A percentile compares a stretch with the other conserved stretches of the same genome.
phyloP scores from a whole-genome alignment of 1,140 invertebrate species.

The Brachionus angularis region DNA sequence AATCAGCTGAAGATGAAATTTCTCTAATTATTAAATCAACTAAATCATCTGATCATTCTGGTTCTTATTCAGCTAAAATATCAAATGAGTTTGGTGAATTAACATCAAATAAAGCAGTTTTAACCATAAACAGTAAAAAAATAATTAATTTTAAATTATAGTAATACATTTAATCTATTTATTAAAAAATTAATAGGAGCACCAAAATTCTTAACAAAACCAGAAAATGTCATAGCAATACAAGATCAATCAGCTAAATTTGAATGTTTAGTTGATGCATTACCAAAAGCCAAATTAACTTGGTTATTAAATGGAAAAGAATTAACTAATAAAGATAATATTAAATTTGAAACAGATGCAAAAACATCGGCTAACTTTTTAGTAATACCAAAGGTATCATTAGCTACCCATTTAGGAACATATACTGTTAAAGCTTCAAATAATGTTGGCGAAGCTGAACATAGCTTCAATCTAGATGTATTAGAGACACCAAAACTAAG shows the following conservation, averaged over 20 bases:
- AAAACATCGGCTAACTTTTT: not conserved
- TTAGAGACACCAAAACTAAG: not conserved
- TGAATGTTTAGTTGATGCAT: constrained; percentile 84
- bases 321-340: constrained; percentile 49
- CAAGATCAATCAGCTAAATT: constrained; percentile 58
- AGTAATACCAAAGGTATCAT: not conserved
- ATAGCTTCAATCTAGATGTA: no score
- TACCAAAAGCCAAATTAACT: constrained; percentile 75
- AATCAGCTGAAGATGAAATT: not conserved
- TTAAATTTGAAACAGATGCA: not conserved
- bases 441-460: not conserved
- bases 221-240: not conserved
- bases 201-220: not conserved
- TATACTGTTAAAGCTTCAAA: not conserved
- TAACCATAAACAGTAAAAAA: not conserved
- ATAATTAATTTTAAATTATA: not conserved
- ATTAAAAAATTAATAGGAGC: no score
- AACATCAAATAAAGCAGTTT: not conserved
- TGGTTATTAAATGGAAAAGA: constrained; percentile 81
- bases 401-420: not conserved
- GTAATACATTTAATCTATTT: no score
- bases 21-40: no score
- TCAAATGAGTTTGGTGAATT: no score
- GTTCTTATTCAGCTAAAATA: not conserved
- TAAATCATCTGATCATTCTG: not conserved